Evolutionary conservation across 2,888 invertebrate species (phyloP), one percentile per base, ranked within the genome.

Genomic region (Nemoura dubitans): DNA sequence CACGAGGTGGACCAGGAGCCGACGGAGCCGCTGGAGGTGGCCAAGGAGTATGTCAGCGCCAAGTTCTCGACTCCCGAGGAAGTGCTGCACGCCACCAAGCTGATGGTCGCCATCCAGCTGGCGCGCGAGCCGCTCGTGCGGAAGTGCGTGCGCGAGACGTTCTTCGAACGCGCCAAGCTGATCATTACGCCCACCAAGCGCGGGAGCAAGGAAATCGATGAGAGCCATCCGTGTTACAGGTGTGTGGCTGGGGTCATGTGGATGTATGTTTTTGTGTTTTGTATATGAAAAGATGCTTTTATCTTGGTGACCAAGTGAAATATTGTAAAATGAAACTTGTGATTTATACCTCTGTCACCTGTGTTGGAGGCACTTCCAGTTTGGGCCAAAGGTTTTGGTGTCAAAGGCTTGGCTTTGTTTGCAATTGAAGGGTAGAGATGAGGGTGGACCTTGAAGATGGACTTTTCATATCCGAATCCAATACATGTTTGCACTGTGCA

Each of bases 1-100:
- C 97, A 98, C 91, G 99, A 99, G 90, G 97, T 99, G 0, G 98
- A 98, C 85, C 98, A 99, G 91, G 97, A 97, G 89, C 94, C 96
- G 0, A 94, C 95, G n/a, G 96, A 97, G 89, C 98, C 98, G 0
- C 90, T 94, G 0, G 96, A 97, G 89, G 93, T 97, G 26, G 98
- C 98, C 0, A 95, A 94, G 29, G 84, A 84, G 76, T 84, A 7
- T 28, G 76, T 84, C n/a, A 84, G 59, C 89, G 93, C 93, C 2
- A 94, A 95, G 90, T 96, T 97, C 90, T 91, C 93, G 87, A 94
- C 95, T 0, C 93, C 95, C 0, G 96, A 97, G 2, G 98, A 98
- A 90, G 97, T 97, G 21, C 90, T 99, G 80, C 95, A 96, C 89
- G 99, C 98, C 1, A 97, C 96, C 0, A 96, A 97, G 90, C 97